Evolutionary conservation across 2,113 vertebrate species (phyloP).

Genomic region (Zeus faber): DNA sequence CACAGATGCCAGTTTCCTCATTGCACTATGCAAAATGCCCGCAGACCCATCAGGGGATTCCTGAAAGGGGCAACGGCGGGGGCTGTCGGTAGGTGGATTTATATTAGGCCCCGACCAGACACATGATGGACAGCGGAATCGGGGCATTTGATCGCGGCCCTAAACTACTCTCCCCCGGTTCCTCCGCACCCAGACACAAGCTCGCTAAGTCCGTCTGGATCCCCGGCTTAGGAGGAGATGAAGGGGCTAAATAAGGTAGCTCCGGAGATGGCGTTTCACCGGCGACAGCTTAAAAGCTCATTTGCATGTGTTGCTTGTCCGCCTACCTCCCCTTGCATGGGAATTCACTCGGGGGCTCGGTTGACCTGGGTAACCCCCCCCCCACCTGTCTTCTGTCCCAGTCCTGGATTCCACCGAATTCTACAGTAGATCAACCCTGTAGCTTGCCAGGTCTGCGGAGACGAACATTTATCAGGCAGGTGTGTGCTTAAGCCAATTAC

Average conservation of each 20-base stretch:
- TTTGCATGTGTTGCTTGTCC: conserved; percentile 55
- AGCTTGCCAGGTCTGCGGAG: too few relatives aligned
- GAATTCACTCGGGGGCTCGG: conserved; percentile 38
- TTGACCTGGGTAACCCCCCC: conserved; percentile 48
- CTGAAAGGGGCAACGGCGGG: conserved; percentile 29
- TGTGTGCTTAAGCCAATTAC: too few relatives aligned
- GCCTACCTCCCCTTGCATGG: conserved; percentile 29
- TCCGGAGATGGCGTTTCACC: conserved; percentile 51
- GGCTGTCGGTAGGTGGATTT: conserved; percentile 14
- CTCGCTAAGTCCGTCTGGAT: conserved; percentile 51
- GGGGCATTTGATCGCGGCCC: conserved; percentile 39
- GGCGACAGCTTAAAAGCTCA: conserved; percentile 64
- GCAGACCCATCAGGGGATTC: conserved; percentile 21
- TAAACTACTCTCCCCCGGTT: conserved; percentile 36
- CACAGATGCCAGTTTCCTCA: too few relatives aligned
- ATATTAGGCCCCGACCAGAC: conserved; percentile 49
- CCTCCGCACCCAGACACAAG: conserved; percentile 36
- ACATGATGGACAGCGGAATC: conserved; percentile 47
- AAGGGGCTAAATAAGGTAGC: conserved; percentile 62
- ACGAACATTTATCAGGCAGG: too few relatives aligned
- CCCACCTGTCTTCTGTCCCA: conserved; percentile 51
- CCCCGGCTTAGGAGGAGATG: conserved; percentile 57
- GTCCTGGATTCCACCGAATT: too few relatives aligned
- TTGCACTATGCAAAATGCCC: conserved; percentile 22
- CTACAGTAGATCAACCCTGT: too few relatives aligned